Evolutionary conservation across 2,888 invertebrate species (phyloP).

Genomic region (Tortrix viridana): DNA sequence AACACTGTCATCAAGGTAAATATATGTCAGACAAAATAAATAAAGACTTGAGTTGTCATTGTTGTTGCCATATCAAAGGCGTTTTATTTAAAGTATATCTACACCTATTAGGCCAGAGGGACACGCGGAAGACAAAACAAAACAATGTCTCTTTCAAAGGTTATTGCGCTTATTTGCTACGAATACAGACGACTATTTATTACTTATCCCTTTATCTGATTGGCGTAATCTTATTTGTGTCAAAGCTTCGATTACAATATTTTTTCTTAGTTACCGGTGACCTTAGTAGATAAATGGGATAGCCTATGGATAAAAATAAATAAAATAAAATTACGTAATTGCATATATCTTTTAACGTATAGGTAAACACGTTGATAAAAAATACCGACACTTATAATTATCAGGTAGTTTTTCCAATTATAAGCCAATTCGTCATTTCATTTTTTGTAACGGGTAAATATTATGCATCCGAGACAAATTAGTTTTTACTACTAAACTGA

Average conservation of each 20-base stretch:
- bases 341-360: background rate
- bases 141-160: background rate
- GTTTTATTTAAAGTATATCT: background rate
- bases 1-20: constrained; percentile 29
- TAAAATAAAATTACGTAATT: constrained; percentile 14
- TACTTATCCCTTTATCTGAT: constrained; percentile 41
- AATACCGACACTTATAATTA: too few species aligned
- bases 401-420: too few species aligned
- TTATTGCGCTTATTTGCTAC: constrained; percentile 7
- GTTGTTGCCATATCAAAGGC: constrained; percentile 5
- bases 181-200: constrained; percentile 3
- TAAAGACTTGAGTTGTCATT: background rate
- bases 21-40: constrained; percentile 9
- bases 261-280: constrained; percentile 28
- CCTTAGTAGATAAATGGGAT: constrained; percentile 20
- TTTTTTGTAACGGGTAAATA: too few species aligned
- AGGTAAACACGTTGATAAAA: too few species aligned
- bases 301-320: constrained; percentile 30
- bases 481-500: too few species aligned
- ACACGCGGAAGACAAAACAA: constrained; percentile 14
- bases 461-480: too few species aligned
- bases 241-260: constrained; percentile 39
- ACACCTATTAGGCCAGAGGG: background rate
- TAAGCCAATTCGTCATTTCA: too few species aligned
- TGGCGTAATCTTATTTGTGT: constrained; percentile 47